Evolutionary conservation across 2,113 vertebrate genomes (phyloP), one percentile per base, ranked within the genome.

Genomic region (Damaliscus lunatus): DNA sequence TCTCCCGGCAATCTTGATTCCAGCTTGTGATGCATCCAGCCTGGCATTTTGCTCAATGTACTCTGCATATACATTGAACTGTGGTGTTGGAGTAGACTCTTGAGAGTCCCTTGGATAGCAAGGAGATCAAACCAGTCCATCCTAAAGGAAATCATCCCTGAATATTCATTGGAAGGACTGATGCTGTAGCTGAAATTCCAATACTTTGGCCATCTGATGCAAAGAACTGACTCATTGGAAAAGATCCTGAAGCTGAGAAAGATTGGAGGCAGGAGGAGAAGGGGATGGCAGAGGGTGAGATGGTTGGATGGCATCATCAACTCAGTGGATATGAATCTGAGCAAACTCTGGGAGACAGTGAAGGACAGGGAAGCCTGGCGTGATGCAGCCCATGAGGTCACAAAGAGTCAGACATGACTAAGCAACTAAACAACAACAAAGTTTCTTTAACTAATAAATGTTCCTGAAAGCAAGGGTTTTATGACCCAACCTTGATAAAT

Each of bases 381-480:
- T 43, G 40, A 5, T 43, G 12, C 40, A 77, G 23, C 43, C 40
- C 23, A 43, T 4, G 36, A 12, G 40, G 23, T 27, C 6, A 0
- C 36, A 43, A 43, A 43, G 6, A 77, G 71, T 27, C 2, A 0
- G 36, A 77, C 13, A 43, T 0, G 1, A 43, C 71, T 43, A 1
- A 77, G 36, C 36, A 27, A 43, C 36, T 43, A 9, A 77, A 43
- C 36, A 77, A 23, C n/a, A 71, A 77, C 36, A 16, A 78, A 36
- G 6, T 86, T 89, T 95, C 55, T 59, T 90, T 60, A 40, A 17
- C n/a, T 74, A 82, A 87, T 87, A 71, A 90, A 53, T 53, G n/a
- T 74, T 59, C 7, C 48, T 33, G 33, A 25, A 94, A 48, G 48
- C 64, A 94, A 88, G 29, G 15, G 3, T 59, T 88, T n/a, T 46